Base-by-base conservation (phyloP, 37 sponge, comb jelly and placozoan species). In the Beroe forskalii region DNA sequence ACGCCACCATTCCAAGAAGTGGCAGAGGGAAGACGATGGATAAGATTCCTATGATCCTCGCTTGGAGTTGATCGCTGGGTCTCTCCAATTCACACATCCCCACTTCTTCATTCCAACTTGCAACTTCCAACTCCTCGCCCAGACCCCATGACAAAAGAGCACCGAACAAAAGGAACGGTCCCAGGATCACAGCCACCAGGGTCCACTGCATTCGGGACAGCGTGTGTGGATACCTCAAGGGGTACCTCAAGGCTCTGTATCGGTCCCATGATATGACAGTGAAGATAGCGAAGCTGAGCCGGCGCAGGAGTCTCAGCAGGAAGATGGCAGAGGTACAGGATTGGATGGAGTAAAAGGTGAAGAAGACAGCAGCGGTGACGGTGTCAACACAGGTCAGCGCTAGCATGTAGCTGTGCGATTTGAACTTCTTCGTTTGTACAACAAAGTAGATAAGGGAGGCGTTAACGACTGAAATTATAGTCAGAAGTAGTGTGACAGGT, bases 381-480 rank as follows among this genome's bases (percentile, higher is more conserved):
- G 14, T 35, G 39, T 72, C 75, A 30, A 72, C 35, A 20, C 12
- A 20, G 3, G 75, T 39, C 30, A 72, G 75, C 4, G 35, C 75
- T 27, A 39, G 39, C 4, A 72, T 72, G 75, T 72, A 72, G 75
- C 38, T 72, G 75, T 72, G 75, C 6, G 40, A 39, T 32, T 72
- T 37, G 31, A 72, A 39, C 20, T 72, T 72, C 75, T 72, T 72
- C 37, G 31, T 37, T 30, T 72, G 31, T 3, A 72, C 19, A 23
- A 72, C 75, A 8, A 72, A 39, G 4, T 30, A 8, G 22, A 72
- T 35, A 4, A 72, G 8, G 22, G 35, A 1, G 8, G 75, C 22
- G 40, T 72, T 72, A 1, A 39, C 75, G 35, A 72, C 75, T 72
- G 75, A n/a, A n/a, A n/a, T n/a, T n/a, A n/a, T n/a, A n/a, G n/a